These are phyloP conservation scores for Orchesella cincta DNA, from an alignment of 1,140 invertebrate species.

Conservation along the genomic window DNA sequence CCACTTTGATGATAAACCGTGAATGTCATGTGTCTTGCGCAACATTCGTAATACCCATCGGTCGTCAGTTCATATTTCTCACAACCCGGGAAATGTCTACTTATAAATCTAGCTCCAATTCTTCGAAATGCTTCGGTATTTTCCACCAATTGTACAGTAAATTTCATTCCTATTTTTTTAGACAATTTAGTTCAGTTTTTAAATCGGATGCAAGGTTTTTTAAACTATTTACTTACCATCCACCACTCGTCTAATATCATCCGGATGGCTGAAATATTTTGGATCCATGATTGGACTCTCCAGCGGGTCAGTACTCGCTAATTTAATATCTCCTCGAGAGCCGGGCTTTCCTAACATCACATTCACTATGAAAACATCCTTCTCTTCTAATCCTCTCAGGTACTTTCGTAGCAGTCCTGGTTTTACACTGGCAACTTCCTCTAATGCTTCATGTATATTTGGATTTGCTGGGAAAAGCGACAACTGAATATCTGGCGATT, in stretches of 20 bases:
- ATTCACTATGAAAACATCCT: constrained; percentile 26
- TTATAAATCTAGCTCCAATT: constrained; percentile 7
- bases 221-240: no score
- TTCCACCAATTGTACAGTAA: constrained; percentile 25
- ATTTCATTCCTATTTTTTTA: constrained; percentile 25
- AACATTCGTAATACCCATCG: constrained; percentile 40
- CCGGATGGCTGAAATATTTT: constrained; percentile 49
- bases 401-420: constrained; percentile 1
- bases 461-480: constrained; percentile 24
- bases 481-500: constrained; percentile 43
- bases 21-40: constrained; percentile 26
- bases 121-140: not conserved
- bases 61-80: constrained; percentile 13
- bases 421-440: not conserved
- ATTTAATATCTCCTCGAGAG: constrained; percentile 44
- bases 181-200: no score
- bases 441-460: constrained; percentile 12
- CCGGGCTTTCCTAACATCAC: constrained; percentile 44
- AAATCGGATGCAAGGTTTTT: no score
- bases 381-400: not conserved
- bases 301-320: constrained; percentile 44
- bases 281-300: constrained; percentile 49
- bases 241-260: constrained; percentile 44
- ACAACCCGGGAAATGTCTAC: constrained; percentile 25
- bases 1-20: constrained; percentile 30